Base-by-base conservation (phyloP, 2,113 vertebrate genomes). In the Petromus typicus region DNA sequence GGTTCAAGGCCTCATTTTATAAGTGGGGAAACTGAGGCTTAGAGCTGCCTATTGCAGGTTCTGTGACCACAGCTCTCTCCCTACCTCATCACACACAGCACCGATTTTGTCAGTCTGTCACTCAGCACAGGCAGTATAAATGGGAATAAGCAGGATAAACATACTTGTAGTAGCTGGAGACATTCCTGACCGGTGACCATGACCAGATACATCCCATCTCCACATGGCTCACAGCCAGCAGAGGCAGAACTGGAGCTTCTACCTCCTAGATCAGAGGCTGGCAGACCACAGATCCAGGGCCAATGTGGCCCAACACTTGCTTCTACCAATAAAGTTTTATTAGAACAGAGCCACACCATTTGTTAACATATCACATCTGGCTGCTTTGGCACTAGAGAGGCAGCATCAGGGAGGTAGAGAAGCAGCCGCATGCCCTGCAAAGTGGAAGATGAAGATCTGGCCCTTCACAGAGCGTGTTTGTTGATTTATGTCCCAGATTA, bases 271-370 rank as follows among this genome's bases (percentile, higher is more conserved):
- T 18, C 43, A 57, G n/a, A 4, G 17, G 37, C 12, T 63, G 90
- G n/a, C 18, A 54, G 48, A 78, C 45, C 37, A 17, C 4, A 71
- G 57, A 17, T 27, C 25, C 14, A 2, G 0, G 51, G 7, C 22
- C 32, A 48, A 88, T 80, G 1, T 54, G 64, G 89, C 54, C 80
- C 17, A 16, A 23, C 4, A 78, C 3, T 54, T 79, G 78, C 61
- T 96, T 93, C 87, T 85, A 56, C 56, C 82, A 96, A 81, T 81
- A 85, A 92, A 93, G 78, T 66, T 95, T 95, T 82, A 93, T 61
- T 88, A 78, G 86, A 37, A 92, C 45, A 71, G 11, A 57, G 64
- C 57, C 37, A 16, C 12, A 30, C 7, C 32, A 43, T 66, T 81
- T 48, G 45, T 67, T 84, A 81, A 27, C 32, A 5, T n/a, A 22